Evolutionary conservation across 2,888 invertebrate genomes (phyloP).

Genomic region (Metacarcinus magister): DNA sequence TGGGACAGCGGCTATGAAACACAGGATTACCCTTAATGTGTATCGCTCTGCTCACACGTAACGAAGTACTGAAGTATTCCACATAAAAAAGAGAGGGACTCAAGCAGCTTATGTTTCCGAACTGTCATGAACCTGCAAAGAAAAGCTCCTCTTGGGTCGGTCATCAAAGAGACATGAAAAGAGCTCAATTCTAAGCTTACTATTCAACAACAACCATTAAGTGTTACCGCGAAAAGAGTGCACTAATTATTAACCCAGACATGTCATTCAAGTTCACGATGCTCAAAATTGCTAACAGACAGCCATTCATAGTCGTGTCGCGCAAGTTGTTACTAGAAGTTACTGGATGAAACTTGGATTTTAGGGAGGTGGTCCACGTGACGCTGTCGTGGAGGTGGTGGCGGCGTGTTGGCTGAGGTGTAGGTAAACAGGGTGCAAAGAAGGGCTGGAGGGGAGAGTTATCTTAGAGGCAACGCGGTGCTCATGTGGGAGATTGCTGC

Average conservation of each 20-base stretch:
- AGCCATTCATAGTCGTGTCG: neutral
- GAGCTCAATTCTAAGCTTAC: neutral
- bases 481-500: neutral
- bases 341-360: conserved; percentile 11
- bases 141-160: neutral
- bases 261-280: neutral
- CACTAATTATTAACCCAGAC: neutral
- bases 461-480: neutral
- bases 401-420: neutral
- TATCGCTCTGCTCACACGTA: neutral
- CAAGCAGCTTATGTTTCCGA: neutral
- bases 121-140: neutral
- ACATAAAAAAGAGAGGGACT: neutral
- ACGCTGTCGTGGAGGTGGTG: neutral
- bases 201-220: neutral
- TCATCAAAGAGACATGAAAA: neutral
- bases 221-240: neutral
- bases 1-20: neutral
- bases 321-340: neutral
- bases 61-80: neutral
- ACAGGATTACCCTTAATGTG: neutral
- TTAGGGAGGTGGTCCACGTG: neutral
- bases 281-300: neutral
- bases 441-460: conserved; percentile 6
- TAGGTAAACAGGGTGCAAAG: neutral